Evolutionary conservation across 2,888 invertebrate genomes (phyloP).

Genomic region (Brenthis ino): DNA sequence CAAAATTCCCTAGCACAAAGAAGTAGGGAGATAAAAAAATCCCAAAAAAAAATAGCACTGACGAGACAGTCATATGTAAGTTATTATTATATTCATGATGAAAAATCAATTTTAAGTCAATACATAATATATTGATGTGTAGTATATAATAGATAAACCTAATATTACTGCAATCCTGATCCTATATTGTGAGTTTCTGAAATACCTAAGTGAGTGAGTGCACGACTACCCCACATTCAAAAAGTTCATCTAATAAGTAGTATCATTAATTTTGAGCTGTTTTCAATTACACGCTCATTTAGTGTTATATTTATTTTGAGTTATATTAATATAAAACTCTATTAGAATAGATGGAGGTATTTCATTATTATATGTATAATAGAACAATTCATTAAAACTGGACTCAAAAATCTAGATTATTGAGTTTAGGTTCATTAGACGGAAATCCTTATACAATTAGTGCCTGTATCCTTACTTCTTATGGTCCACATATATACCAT

Average conservation of each 20-base stretch:
- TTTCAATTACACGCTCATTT: conserved; percentile 41
- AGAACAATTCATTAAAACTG: background rate
- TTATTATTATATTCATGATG: background rate
- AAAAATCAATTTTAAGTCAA: conserved; percentile 10
- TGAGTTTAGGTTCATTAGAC: background rate
- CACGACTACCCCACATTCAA: conserved; percentile 19
- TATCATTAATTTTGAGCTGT: conserved; percentile 29
- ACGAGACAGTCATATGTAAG: conserved; percentile 13
- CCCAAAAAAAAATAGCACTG: conserved; percentile 36
- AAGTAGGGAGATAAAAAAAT: conserved; percentile 35
- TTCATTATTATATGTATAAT: background rate
- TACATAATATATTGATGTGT: conserved; percentile 18
- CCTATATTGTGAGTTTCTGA: conserved; percentile 14
- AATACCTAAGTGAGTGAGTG: conserved; percentile 5
- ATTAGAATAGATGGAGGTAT: background rate
- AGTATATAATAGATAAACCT: conserved; percentile 7
- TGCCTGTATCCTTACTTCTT: conserved; percentile 43
- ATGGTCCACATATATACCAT: background rate
- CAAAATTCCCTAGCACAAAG: conserved; percentile 37
- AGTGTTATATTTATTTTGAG: conserved; percentile 40
- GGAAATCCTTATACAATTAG: conserved; percentile 40
- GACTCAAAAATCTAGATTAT: background rate
- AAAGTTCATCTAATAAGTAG: conserved; percentile 14
- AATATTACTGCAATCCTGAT: conserved; percentile 19
- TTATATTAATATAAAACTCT: conserved; percentile 10